phyloP scores from a whole-genome alignment of 1,140 invertebrate species.

The Drosophila mayri region DNA sequence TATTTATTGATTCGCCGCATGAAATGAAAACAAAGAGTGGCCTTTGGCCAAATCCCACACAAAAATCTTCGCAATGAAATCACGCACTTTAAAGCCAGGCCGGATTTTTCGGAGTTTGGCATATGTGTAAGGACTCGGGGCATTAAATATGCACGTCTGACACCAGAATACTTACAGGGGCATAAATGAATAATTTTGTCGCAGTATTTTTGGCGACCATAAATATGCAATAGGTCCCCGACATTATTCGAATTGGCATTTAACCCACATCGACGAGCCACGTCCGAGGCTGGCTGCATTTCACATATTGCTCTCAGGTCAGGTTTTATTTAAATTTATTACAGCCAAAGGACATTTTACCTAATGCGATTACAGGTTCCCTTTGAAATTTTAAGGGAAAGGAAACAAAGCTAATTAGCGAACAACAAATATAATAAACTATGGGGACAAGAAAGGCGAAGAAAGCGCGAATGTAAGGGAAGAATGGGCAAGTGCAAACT shows the following conservation, averaged over 20 bases:
- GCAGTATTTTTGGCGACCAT: constrained; percentile 51
- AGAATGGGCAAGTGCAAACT: constrained; percentile 11
- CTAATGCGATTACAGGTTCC: constrained; percentile 5
- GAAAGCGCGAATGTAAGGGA: neutral
- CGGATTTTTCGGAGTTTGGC: constrained; percentile 25
- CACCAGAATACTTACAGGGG: constrained; percentile 29
- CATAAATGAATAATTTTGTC: constrained; percentile 64
- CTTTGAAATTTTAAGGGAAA: neutral
- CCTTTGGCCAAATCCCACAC: neutral
- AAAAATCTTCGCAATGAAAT: neutral
- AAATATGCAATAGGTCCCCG: constrained; percentile 45
- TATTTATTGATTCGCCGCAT: constrained; percentile 47
- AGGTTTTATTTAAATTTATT: constrained; percentile 30
- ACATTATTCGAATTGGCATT: constrained; percentile 29
- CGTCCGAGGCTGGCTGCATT: constrained; percentile 1
- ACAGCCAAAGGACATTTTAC: neutral
- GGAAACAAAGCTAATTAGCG: constrained; percentile 16
- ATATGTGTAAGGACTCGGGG: constrained; percentile 19
- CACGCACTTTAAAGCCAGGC: constrained; percentile 12
- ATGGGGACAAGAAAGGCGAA: constrained; percentile 1
- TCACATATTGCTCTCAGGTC: neutral
- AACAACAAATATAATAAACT: constrained; percentile 21
- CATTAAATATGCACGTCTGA: constrained; percentile 36
- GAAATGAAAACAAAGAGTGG: constrained; percentile 17
- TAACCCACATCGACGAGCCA: constrained; percentile 12